Percentiles rank a stretch among this genome's conserved stretches.
Evolutionary conservation across 2,888 invertebrate genomes (phyloP).

Genomic region (Acanthopleura granulata): DNA sequence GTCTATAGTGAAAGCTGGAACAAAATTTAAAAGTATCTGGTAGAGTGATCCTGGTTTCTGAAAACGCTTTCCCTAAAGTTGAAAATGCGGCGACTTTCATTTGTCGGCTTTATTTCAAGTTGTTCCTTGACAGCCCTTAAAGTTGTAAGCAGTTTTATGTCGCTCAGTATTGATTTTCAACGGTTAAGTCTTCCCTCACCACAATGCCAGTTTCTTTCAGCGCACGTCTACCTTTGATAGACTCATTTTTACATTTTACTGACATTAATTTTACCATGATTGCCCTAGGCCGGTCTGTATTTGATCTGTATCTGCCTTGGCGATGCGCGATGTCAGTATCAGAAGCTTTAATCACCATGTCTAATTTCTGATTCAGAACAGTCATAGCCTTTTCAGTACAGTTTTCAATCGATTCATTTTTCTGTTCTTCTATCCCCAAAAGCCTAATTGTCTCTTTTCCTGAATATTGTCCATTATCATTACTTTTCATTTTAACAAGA

Average conservation of each 20-base stretch:
- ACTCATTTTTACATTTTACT: background rate
- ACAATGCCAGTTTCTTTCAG: background rate
- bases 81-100: background rate
- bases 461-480: constrained; percentile 4
- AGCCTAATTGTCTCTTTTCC: constrained; percentile 7
- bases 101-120: background rate
- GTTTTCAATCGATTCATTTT: background rate
- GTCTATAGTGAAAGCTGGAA: too few species aligned
- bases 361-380: background rate
- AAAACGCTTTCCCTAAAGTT: background rate
- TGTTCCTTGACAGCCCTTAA: background rate
- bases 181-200: background rate
- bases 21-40: too few species aligned
- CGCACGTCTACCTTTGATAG: background rate
- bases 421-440: background rate
- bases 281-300: background rate
- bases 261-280: background rate
- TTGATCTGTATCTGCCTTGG: background rate
- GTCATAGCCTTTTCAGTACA: background rate
- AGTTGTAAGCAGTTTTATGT: background rate
- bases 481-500: background rate
- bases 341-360: background rate
- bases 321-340: background rate
- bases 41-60: too few species aligned
- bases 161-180: background rate